A percentile compares a stretch with the other conserved stretches of the same genome.
Conservation (phyloP, 2,797 vertebrate genomes). For the Eupleurogrammus muticus region DNA sequence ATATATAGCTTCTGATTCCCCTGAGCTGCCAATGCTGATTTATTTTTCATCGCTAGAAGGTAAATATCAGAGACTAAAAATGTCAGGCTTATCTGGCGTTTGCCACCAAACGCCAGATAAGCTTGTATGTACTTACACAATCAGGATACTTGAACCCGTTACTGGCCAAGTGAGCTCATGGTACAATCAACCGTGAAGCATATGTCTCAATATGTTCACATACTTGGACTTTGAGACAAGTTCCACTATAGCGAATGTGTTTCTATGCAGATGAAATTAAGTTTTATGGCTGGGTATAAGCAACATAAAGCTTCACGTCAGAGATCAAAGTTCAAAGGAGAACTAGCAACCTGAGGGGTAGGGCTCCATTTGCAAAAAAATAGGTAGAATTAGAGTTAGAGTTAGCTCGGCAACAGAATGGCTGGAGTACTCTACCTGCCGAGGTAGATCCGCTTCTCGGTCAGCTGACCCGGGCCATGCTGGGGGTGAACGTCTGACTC, state of each 20-base stretch:
- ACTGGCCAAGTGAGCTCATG: conserved; percentile 36
- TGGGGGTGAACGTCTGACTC: conserved; percentile 80
- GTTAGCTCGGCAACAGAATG: not conserved
- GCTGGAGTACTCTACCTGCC: conserved; percentile 76
- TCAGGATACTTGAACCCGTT: conserved; percentile 22
- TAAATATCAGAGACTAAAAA: conserved; percentile 23
- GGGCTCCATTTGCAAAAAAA: conserved; percentile 23
- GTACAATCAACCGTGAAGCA: not conserved
- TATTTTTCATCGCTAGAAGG: conserved; percentile 15
- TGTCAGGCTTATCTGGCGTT: conserved; percentile 38
- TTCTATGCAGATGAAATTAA: conserved; percentile 11
- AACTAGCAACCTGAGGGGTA: conserved; percentile 25
- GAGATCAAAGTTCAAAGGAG: conserved; percentile 44
- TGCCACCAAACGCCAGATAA: too few species aligned
- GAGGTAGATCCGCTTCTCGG: conserved; percentile 87
- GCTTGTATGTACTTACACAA: conserved; percentile 34
- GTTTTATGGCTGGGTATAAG: conserved; percentile 37
- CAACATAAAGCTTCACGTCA: conserved; percentile 20
- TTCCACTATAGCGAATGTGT: conserved; percentile 5
- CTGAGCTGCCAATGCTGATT: not conserved
- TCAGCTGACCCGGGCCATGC: conserved; percentile 83
- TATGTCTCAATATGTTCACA: conserved; percentile 18
- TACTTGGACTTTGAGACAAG: conserved; percentile 48
- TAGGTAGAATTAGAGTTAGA: conserved; percentile 3
- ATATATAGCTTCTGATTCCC: not conserved